Evolutionary conservation across 1,140 invertebrate species (phyloP), one percentile per base, ranked within the genome.

Genomic region (Phenacoccus solenopsis): DNA sequence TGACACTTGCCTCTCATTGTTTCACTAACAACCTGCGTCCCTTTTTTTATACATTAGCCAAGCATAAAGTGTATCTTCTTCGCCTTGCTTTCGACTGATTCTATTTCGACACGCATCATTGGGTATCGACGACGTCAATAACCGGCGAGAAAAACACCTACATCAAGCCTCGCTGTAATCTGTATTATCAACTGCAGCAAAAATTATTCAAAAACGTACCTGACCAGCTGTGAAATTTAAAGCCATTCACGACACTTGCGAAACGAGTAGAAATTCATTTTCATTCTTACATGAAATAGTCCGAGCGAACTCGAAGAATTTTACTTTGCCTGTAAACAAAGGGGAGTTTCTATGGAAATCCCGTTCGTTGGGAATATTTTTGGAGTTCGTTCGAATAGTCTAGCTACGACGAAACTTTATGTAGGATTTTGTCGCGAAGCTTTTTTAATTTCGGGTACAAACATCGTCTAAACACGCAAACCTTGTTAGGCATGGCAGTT

Each of bases 1-100:
- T 64, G 59, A 64, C 59, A 64, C 59, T 64, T 64, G 59, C 59
- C 21, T 64, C 25, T 64, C 25, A 24, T 64, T 25, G 59, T 64
- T 64, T 64, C 59, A 27, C 25, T 22, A 64, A 64, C 59, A 27
- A 64, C 59, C 59, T 64, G 59, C 59, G 59, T 64, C 59, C 59
- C 25, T 64, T 64, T 64, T 64, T 64, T 64, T 64, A 16, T 64
- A 5, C 13, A 64, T 24, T 25, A 64, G 10, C 21, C 4, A 49
- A 16, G 20, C 38, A n/a, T n/a, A n/a, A n/a, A n/a, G n/a, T n/a
- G n/a, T n/a, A n/a, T 4, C 16, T 49, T 49, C 38, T 49, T 49
- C 16, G 20, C 16, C 20, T 49, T 49, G 16, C 16, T 49, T 49
- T 49, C 16, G 38, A 49, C 13, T 16, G 20, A 49, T 49, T n/a